Evolutionary conservation across 2,797 vertebrate species (phyloP).

Genomic region (Manis javanica): DNA sequence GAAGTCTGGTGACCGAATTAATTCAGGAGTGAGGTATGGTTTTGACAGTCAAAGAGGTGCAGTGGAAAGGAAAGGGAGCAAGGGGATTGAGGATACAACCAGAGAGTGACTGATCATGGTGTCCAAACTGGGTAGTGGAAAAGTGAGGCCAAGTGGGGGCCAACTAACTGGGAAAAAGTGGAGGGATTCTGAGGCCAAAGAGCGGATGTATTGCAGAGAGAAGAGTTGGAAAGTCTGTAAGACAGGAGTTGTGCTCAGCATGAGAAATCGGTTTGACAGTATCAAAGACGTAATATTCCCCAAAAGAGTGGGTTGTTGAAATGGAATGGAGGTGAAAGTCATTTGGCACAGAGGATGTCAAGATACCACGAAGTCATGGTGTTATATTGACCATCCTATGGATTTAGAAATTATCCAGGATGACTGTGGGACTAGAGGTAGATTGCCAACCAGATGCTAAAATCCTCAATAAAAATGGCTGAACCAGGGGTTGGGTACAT

Average conservation of each 20-base stretch:
- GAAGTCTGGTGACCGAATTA: background rate
- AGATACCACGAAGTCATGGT: background rate
- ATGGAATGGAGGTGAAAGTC: background rate
- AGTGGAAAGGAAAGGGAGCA: background rate
- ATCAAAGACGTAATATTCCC: background rate
- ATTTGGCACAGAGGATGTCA: background rate
- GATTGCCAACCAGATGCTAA: background rate
- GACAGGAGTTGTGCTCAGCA: background rate
- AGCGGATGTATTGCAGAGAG: background rate
- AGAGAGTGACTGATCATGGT: background rate
- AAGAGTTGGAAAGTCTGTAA: background rate
- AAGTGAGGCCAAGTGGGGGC: background rate
- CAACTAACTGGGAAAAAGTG: background rate
- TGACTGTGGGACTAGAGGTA: background rate
- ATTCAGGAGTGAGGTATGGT: background rate
- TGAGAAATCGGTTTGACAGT: background rate
- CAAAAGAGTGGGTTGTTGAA: background rate
- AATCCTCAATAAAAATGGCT: background rate
- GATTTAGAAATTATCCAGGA: constrained; percentile 32
- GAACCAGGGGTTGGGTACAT: background rate
- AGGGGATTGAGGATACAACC: background rate
- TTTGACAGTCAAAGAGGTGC: constrained; percentile 2
- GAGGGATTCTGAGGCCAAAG: background rate
- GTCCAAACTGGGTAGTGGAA: background rate
- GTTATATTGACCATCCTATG: background rate